Percentiles rank a stretch among this genome's conserved stretches.
These are phyloP conservation scores for Limnephilus lunatus DNA, from an alignment of 2,888 invertebrate genomes.

Conservation along the genomic window DNA sequence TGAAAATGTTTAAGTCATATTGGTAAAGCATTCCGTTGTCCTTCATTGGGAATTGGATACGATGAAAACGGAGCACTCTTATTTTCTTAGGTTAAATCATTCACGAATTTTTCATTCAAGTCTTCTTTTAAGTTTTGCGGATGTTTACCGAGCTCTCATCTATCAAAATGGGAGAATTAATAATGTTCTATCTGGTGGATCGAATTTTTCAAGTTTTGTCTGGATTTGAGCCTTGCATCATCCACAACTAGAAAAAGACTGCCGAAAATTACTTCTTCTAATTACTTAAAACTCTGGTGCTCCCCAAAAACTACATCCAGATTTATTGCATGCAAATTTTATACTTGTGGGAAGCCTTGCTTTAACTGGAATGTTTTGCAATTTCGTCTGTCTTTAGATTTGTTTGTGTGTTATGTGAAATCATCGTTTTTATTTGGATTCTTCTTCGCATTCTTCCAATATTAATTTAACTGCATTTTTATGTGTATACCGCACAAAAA, in stretches of 20 bases:
- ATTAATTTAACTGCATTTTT: too few species aligned
- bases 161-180: not conserved
- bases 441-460: too few species aligned
- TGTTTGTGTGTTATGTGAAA: too few species aligned
- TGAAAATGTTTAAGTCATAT: not conserved
- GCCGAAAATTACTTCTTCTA: too few species aligned
- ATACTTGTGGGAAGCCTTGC: too few species aligned
- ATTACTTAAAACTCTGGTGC: not conserved
- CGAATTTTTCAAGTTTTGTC: not conserved
- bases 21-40: not conserved
- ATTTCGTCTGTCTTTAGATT: too few species aligned
- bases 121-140: not conserved
- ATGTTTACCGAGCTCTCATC: too few species aligned
- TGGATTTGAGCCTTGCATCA: not conserved
- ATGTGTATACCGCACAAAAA: too few species aligned
- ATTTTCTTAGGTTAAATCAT: not conserved
- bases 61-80: not conserved
- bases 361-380: too few species aligned
- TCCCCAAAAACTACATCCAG: not conserved
- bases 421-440: too few species aligned
- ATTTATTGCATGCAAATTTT: not conserved
- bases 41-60: not conserved
- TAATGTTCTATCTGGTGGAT: too few species aligned
- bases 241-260: too few species aligned
- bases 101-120: not conserved